phyloP scores from a whole-genome alignment of 1,140 invertebrate genomes.

The Drosophila malerkotliana region DNA sequence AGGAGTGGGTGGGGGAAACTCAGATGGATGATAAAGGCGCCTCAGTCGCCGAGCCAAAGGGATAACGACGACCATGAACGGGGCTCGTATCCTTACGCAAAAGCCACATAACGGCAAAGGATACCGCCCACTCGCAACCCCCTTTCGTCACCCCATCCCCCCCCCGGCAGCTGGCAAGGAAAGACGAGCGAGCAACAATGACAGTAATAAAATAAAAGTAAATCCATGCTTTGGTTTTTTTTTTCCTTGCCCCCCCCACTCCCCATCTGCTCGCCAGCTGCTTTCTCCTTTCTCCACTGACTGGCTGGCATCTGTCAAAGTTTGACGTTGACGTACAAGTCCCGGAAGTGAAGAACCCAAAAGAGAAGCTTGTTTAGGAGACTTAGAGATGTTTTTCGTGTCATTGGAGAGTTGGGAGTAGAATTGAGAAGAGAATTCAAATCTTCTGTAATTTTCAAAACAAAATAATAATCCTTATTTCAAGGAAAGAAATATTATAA shows the following conservation, averaged over 20 bases:
- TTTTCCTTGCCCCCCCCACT: background rate
- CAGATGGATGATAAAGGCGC: slow-evolving; percentile 72
- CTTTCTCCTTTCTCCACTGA: slow-evolving; percentile 10
- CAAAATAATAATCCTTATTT: background rate
- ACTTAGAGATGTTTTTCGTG: slow-evolving; percentile 69
- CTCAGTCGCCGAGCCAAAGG: slow-evolving; percentile 59
- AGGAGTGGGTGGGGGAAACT: slow-evolving; percentile 7
- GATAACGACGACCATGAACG: slow-evolving; percentile 61
- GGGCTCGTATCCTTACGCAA: slow-evolving; percentile 47
- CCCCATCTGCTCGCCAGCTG: background rate
- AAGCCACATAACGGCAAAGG: slow-evolving; percentile 55
- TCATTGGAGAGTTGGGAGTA: slow-evolving; percentile 17
- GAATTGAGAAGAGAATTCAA: background rate
- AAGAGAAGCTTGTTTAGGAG: slow-evolving; percentile 54
- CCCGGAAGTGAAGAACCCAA: slow-evolving; percentile 58
- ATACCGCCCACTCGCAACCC: background rate
- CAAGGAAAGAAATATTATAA: slow-evolving; percentile 3
- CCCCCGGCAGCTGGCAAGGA: background rate
- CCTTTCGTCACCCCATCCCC: slow-evolving; percentile 2
- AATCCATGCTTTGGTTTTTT: slow-evolving; percentile 69
- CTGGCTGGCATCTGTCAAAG: slow-evolving; percentile 65
- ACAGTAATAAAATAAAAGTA: slow-evolving; percentile 82
- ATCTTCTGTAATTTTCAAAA: background rate
- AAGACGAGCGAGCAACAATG: slow-evolving; percentile 56
- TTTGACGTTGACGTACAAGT: slow-evolving; percentile 77